Evolutionary conservation across 2,113 vertebrate genomes (phyloP).

Genomic region (Montifringilla adamsi): DNA sequence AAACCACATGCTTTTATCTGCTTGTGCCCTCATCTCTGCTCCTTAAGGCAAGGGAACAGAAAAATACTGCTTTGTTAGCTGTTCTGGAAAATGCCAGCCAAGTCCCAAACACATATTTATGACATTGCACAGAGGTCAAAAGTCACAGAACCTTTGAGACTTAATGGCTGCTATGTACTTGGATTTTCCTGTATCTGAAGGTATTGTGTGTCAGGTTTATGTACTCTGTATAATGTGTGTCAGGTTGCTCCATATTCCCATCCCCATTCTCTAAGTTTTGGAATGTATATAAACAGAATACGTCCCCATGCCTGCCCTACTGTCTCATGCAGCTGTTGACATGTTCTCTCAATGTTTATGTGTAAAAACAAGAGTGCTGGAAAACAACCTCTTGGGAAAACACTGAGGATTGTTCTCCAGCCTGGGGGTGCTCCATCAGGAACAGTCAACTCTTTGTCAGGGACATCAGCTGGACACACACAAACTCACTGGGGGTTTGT

Average conservation of each 20-base stretch:
- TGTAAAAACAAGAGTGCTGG: conserved; percentile 5
- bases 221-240: not conserved
- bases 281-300: not conserved
- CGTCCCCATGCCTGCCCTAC: not conserved
- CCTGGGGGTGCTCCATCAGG: not conserved
- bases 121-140: not conserved
- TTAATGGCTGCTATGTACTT: not conserved
- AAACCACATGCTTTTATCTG: not conserved
- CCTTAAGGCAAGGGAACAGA: not conserved
- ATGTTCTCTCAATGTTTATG: not conserved
- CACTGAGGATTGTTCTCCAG: conserved; percentile 25
- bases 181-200: not conserved
- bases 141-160: not conserved
- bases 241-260: not conserved
- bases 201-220: not conserved
- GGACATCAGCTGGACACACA: conserved; percentile 8
- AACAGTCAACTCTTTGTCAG: conserved; percentile 30
- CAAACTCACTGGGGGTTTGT: conserved; percentile 18
- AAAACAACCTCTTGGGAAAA: conserved; percentile 7
- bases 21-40: not conserved
- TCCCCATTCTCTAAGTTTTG: not conserved
- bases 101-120: not conserved
- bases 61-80: not conserved
- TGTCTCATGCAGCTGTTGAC: not conserved
- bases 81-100: not conserved